phyloP scores from a whole-genome alignment of 2,113 vertebrate species.

The Eretmochelys imbricata region DNA sequence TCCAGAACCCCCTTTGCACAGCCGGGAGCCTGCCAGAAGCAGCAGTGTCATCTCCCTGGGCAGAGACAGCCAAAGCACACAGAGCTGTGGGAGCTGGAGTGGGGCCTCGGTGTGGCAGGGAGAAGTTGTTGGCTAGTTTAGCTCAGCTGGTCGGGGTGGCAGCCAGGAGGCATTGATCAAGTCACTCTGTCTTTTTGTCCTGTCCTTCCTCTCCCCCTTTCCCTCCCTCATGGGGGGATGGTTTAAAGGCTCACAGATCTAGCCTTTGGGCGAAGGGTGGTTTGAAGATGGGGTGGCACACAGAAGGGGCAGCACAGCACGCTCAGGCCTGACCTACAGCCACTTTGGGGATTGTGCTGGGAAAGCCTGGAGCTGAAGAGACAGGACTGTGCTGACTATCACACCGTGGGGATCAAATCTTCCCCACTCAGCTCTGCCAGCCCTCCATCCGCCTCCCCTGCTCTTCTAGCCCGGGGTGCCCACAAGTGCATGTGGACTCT shows the following conservation, averaged over 20 bases:
- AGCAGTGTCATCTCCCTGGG: accelerated
- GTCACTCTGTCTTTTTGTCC: not conserved
- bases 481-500: not conserved
- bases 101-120: accelerated
- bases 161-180: not conserved
- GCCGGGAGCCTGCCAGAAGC: not conserved
- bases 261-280: not conserved
- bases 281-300: not conserved
- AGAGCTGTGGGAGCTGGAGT: not conserved
- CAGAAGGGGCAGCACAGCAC: not conserved
- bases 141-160: not conserved
- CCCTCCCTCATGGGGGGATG: not conserved
- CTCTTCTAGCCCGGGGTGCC: not conserved
- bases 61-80: not conserved
- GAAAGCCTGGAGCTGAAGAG: not conserved
- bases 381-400: not conserved
- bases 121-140: not conserved
- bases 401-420: not conserved
- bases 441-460: not conserved
- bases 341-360: not conserved
- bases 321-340: not conserved
- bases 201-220: not conserved
- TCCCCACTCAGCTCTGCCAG: not conserved
- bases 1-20: not conserved
- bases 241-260: not conserved